These are phyloP conservation scores for Neopipo cinnamomea DNA, from an alignment of 2,113 vertebrate species.

Conservation along the genomic window DNA sequence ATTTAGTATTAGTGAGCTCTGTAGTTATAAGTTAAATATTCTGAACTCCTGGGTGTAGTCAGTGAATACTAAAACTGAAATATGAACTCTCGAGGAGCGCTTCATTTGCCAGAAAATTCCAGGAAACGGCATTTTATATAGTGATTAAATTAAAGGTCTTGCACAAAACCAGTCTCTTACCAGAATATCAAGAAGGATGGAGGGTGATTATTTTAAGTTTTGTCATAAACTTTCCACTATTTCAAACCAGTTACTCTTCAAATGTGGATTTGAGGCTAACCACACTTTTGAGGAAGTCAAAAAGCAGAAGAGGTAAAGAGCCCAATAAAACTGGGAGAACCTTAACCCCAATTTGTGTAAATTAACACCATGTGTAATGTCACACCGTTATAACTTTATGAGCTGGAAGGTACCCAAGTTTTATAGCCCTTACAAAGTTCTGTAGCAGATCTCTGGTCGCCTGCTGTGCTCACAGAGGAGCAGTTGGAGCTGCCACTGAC, in stretches of 20 bases:
- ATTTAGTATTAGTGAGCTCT: background rate
- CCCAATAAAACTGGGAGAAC: background rate
- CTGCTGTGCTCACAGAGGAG: background rate
- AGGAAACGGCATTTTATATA: background rate
- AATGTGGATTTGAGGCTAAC: background rate
- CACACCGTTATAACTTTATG: rapidly evolving
- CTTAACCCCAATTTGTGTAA: background rate
- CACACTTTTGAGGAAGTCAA: background rate
- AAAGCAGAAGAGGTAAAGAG: background rate
- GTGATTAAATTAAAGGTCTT: background rate
- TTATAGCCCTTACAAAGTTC: rapidly evolving
- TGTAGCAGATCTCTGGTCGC: background rate
- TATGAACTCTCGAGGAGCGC: background rate
- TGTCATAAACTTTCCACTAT: background rate
- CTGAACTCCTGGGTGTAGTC: background rate
- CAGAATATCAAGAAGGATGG: background rate
- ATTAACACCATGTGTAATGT: background rate
- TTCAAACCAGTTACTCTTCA: background rate
- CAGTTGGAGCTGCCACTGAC: background rate
- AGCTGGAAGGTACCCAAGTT: rapidly evolving
- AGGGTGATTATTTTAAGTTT: background rate
- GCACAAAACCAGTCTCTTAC: background rate
- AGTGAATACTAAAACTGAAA: background rate
- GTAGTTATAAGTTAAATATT: background rate
- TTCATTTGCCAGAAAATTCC: background rate